phyloP scores from a whole-genome alignment of 2,797 vertebrate genomes.

The Fistularia commersonii region DNA sequence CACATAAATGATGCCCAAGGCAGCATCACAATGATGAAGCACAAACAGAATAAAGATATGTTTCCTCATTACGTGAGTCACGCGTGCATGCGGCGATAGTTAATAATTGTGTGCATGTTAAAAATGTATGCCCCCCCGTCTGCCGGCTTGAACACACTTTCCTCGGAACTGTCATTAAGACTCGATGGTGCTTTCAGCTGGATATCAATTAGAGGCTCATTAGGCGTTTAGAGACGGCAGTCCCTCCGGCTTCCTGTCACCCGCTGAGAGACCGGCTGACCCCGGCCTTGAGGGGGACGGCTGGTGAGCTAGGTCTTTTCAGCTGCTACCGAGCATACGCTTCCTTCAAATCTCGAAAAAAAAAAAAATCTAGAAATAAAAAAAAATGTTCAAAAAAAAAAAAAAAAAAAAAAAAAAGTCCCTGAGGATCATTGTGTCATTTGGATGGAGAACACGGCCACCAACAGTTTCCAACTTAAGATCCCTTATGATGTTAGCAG shows the following conservation, averaged over 20 bases:
- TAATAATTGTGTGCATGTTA: not conserved
- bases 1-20: no score
- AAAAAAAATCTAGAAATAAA: not conserved
- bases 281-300: constrained; percentile 42
- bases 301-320: constrained; percentile 8
- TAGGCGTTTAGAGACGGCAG: constrained; percentile 45
- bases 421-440: no score
- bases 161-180: constrained; percentile 48
- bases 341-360: constrained; percentile 12
- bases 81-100: no score
- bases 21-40: no score
- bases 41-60: no score
- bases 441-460: no score
- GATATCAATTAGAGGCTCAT: constrained; percentile 74
- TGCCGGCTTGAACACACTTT: constrained; percentile 40
- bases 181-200: constrained; percentile 57
- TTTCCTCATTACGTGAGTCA: no score
- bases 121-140: constrained; percentile 51
- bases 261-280: constrained; percentile 55
- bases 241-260: constrained; percentile 54
- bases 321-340: constrained; percentile 7
- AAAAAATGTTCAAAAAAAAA: not conserved
- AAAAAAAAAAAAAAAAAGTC: no score
- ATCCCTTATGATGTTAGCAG: no score
- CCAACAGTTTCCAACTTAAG: no score